These are phyloP conservation scores for Vimba vimba DNA, from an alignment of 2,113 vertebrate genomes.

Conservation along the genomic window DNA sequence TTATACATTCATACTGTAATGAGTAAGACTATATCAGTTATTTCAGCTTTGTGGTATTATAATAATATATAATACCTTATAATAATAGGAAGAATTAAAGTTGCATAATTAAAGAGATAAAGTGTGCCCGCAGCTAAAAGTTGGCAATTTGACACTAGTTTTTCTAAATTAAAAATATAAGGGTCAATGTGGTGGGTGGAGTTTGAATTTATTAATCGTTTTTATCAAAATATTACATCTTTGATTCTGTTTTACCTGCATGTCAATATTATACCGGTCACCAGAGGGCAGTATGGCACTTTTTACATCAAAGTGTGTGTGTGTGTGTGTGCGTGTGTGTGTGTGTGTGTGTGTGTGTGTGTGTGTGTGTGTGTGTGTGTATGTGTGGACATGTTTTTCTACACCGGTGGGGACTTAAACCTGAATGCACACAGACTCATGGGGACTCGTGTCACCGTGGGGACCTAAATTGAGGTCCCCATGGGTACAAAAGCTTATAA, in stretches of 20 bases:
- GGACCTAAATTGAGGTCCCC: too few species aligned
- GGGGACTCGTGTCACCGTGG: too few species aligned
- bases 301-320: neutral
- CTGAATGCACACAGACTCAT: too few species aligned
- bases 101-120: neutral
- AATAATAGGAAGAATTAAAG: neutral
- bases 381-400: too few species aligned
- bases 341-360: too few species aligned
- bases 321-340: too few species aligned
- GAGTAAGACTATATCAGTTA: neutral
- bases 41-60: neutral
- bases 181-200: neutral
- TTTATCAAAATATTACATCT: neutral
- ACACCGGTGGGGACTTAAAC: too few species aligned
- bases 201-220: neutral
- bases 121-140: neutral
- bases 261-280: neutral
- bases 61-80: neutral
- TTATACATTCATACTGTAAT: neutral
- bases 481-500: too few species aligned
- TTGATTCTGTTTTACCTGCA: neutral
- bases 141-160: neutral
- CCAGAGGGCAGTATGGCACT: conserved; percentile 19
- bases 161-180: neutral
- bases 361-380: too few species aligned